Evolutionary conservation across 1,140 invertebrate species (phyloP).

Genomic region (Reticulitermes speratus): DNA sequence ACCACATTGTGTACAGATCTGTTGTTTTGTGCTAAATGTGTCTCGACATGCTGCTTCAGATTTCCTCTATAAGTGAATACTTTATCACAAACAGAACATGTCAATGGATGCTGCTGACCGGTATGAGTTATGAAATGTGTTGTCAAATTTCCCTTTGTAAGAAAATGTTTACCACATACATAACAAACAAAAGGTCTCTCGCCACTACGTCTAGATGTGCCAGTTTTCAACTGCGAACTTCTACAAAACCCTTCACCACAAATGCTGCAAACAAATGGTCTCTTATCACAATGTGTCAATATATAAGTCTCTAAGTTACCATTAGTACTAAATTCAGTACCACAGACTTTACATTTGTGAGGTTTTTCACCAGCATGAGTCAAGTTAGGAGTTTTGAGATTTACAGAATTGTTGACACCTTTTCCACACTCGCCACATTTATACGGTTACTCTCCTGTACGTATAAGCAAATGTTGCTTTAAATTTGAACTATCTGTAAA

Average conservation of each 20-base stretch:
- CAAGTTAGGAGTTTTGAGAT: not conserved
- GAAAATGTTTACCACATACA: too few relatives aligned
- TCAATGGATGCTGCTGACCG: too few relatives aligned
- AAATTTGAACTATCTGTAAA: not conserved
- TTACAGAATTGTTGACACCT: not conserved
- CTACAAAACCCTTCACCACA: not conserved
- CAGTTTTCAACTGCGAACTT: too few relatives aligned
- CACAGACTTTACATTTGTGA: not conserved
- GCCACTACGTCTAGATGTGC: too few relatives aligned
- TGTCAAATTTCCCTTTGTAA: too few relatives aligned
- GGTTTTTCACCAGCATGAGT: conserved; percentile 22
- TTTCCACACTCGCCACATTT: conserved; percentile 1
- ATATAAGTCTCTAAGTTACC: not conserved
- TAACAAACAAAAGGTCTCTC: too few relatives aligned
- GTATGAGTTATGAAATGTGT: too few relatives aligned
- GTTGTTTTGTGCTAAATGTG: too few relatives aligned
- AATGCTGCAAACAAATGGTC: not conserved
- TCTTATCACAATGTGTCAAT: not conserved
- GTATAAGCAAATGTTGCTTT: not conserved
- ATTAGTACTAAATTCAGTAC: not conserved
- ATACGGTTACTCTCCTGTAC: not conserved
- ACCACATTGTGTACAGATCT: too few relatives aligned
- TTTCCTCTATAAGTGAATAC: too few relatives aligned
- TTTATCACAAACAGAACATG: too few relatives aligned
- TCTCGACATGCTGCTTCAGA: too few relatives aligned